Percentiles rank a stretch among this genome's conserved stretches.
These are phyloP conservation scores for Pelecanoides urinatrix DNA, from an alignment of 2,113 vertebrate species.

Conservation along the genomic window DNA sequence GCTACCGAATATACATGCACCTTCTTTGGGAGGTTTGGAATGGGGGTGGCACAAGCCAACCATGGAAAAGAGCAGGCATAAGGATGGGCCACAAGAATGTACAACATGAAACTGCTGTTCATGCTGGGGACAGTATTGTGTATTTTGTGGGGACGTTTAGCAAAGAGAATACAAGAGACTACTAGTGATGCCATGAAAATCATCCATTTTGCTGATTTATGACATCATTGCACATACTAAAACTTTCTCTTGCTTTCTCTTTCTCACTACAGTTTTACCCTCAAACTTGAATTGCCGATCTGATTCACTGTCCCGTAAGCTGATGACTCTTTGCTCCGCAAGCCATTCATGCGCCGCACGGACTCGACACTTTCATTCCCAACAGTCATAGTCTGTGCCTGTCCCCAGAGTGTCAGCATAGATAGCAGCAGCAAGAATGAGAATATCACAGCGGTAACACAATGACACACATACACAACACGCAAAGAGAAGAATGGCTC, in stretches of 20 bases:
- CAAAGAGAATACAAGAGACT: slow-evolving; percentile 46
- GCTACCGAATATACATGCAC: background rate
- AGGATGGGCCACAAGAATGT: background rate
- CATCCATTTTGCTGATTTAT: slow-evolving; percentile 25
- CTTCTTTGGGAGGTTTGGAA: background rate
- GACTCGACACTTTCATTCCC: slow-evolving; percentile 64
- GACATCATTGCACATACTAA: background rate
- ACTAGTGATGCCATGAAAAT: slow-evolving; percentile 43
- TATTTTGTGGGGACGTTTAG: background rate
- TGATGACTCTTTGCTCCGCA: slow-evolving; percentile 65
- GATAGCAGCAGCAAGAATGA: slow-evolving; percentile 61
- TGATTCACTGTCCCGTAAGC: slow-evolving; percentile 70
- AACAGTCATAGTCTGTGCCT: slow-evolving; percentile 63
- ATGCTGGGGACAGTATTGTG: slow-evolving; percentile 22
- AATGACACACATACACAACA: slow-evolving; percentile 8
- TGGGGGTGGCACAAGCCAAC: background rate
- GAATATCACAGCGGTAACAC: slow-evolving; percentile 10
- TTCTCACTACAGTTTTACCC: slow-evolving; percentile 63
- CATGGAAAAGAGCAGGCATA: background rate
- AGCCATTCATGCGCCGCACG: slow-evolving; percentile 66
- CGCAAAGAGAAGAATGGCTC: slow-evolving; percentile 58
- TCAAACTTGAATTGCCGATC: slow-evolving; percentile 68
- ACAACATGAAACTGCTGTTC: slow-evolving; percentile 23
- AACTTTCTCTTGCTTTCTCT: slow-evolving; percentile 42
- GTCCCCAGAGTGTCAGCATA: slow-evolving; percentile 68